Base-by-base conservation (phyloP, 2,888 invertebrate genomes). In the Platerodrilus igneus region DNA sequence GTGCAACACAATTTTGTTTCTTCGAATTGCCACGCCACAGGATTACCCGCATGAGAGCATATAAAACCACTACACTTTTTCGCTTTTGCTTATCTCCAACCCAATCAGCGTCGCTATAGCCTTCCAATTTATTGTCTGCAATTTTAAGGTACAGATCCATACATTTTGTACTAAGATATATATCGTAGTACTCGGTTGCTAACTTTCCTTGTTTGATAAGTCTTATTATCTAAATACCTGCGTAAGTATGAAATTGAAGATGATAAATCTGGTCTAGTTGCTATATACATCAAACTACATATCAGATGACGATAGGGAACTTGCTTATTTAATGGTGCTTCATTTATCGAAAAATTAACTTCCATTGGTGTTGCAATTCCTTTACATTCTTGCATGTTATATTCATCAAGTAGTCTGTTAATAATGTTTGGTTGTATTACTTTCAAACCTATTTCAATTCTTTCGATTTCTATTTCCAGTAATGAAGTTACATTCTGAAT, bases 1-100 rank as follows among this genome's bases (percentile, higher is more conserved):
- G 29, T 5, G 45, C 47, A 2, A 49, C 46, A 46, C 47, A 48
- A 17, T 11, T 39, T 34, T 51, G 52, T 18, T 52, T 51, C 21
- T 33, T 20, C 6, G 49, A 50, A 35, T n/a, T 38, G 29, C 54
- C 49, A 53, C 4, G 37, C 26, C 9, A 51, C 41, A 5, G 41
- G 43, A 26, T 41, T 34, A n/a, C n/a, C n/a, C n/a, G n/a, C n/a
- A n/a, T n/a, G n/a, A n/a, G n/a, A n/a, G n/a, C n/a, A n/a, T n/a
- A n/a, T n/a, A n/a, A n/a, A n/a, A n/a, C n/a, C n/a, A n/a, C n/a
- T n/a, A 46, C 2, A 48, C 45, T 32, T 45, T 51, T 41, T 41
- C 47, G 19, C 41, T 19, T 9, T 14, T 40, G 14, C 23, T 30
- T 29, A 25, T 50, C 41, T 11, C 38, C 44, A 13, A 22, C 47